Conservation (phyloP, 2,888 invertebrate genomes). For the Drosophila pseudotakahashii region DNA sequence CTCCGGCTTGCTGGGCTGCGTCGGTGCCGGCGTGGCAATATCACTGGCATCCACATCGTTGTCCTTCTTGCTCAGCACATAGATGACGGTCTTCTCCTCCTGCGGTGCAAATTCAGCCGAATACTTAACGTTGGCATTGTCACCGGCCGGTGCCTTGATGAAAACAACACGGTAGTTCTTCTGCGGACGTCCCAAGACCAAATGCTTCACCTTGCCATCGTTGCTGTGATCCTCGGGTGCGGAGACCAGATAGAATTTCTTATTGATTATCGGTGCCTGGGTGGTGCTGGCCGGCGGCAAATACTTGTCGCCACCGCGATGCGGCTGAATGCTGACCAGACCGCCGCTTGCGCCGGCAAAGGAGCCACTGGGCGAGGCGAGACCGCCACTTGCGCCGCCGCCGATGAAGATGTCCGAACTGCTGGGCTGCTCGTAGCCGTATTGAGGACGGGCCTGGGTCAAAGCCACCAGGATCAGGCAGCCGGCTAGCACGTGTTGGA, state of each 20-base stretch:
- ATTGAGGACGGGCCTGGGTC: constrained; percentile 78
- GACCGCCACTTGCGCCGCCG: constrained; percentile 9
- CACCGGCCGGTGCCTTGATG: constrained; percentile 82
- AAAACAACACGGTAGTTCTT: constrained; percentile 84
- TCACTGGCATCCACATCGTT: constrained; percentile 78
- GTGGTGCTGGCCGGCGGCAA: constrained; percentile 76
- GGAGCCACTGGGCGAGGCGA: not conserved
- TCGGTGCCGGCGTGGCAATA: constrained; percentile 82
- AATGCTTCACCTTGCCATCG: constrained; percentile 76
- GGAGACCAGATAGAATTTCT: constrained; percentile 82
- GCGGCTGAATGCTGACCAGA: constrained; percentile 40
- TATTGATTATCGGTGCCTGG: constrained; percentile 80
- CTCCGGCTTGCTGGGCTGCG: constrained; percentile 83
- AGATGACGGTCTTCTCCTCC: constrained; percentile 84
- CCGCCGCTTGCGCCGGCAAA: constrained; percentile 3
- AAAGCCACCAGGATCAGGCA: constrained; percentile 59
- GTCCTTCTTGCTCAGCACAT: constrained; percentile 83
- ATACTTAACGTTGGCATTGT: constrained; percentile 76
- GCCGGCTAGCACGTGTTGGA: constrained; percentile 61
- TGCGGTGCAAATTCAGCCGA: constrained; percentile 82
- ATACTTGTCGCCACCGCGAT: constrained; percentile 79
- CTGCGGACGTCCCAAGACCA: constrained; percentile 83
- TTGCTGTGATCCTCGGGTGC: constrained; percentile 82
- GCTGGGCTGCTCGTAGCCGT: constrained; percentile 74
- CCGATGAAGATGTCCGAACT: constrained; percentile 34